A percentile compares a stretch with the other conserved stretches of the same genome.
phyloP scores from a whole-genome alignment of 2,797 vertebrate genomes.

The Xiphorhynchus erythropygius region DNA sequence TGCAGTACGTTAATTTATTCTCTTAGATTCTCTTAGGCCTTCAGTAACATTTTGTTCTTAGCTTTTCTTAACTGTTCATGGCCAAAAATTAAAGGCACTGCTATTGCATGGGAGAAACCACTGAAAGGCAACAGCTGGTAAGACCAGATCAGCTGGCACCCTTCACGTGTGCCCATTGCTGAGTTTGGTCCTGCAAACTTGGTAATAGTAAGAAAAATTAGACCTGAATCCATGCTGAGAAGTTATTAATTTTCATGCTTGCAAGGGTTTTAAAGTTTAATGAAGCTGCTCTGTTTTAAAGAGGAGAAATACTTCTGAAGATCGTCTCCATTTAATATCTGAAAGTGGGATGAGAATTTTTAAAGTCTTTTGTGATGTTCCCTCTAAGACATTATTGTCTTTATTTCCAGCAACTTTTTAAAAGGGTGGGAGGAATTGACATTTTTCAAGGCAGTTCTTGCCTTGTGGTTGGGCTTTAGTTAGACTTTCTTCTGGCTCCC shows the following conservation, averaged over 20 bases:
- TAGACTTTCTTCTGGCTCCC: neutral
- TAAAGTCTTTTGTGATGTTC: neutral
- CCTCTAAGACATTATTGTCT: accelerated
- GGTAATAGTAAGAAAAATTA: neutral
- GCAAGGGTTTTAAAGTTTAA: constrained; percentile 1
- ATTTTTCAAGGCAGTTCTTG: neutral
- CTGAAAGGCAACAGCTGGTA: neutral
- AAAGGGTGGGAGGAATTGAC: neutral
- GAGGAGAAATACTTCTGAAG: neutral
- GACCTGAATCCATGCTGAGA: neutral
- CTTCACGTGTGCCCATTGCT: neutral
- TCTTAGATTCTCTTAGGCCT: neutral
- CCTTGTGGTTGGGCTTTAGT: neutral
- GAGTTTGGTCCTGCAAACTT: neutral
- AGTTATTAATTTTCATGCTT: neutral
- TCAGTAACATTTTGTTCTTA: neutral
- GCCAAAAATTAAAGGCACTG: neutral
- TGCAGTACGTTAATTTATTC: neutral
- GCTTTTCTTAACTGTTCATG: neutral
- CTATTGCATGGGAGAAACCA: neutral
- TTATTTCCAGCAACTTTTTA: neutral
- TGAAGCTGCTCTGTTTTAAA: neutral
- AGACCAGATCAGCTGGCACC: neutral
- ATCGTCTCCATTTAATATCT: neutral
- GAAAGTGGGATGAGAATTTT: neutral